phyloP scores from a whole-genome alignment of 2,888 invertebrate species.

The Cosmia trapezina region DNA sequence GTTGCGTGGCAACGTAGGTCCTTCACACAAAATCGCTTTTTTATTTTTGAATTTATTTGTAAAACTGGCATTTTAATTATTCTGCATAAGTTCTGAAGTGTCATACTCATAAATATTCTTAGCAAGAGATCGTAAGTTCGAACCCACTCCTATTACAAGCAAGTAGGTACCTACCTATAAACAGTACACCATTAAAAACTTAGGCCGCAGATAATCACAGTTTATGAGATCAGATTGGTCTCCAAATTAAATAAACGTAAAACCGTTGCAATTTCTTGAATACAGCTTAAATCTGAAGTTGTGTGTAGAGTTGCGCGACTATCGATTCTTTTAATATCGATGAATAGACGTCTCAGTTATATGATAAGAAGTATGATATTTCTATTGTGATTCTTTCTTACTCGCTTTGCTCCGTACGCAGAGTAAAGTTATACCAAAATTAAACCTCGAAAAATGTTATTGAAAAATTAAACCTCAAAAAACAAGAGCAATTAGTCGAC shows the following conservation, averaged over 20 bases:
- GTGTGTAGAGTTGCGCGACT: constrained; percentile 32
- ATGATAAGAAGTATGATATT: background rate
- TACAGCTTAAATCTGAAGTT: constrained; percentile 63
- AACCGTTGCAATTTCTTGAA: constrained; percentile 69
- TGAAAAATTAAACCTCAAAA: too few species aligned
- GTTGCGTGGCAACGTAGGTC: background rate
- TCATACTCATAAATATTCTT: background rate
- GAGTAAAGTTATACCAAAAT: too few species aligned
- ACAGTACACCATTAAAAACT: background rate
- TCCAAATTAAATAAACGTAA: constrained; percentile 63
- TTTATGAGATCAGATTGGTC: constrained; percentile 22
- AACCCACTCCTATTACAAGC: background rate
- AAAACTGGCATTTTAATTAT: background rate
- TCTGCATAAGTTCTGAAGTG: background rate
- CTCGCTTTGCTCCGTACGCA: background rate
- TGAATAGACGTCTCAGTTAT: background rate
- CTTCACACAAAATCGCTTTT: background rate
- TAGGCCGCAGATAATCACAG: background rate
- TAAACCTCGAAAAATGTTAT: background rate
- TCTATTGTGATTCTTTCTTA: background rate
- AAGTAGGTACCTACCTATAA: background rate
- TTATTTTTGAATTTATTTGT: background rate
- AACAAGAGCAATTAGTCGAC: too few species aligned
- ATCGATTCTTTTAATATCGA: constrained; percentile 23
- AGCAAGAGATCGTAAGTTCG: background rate